Evolutionary conservation across 2,797 vertebrate genomes (phyloP).

Genomic region (Mus spretus): DNA sequence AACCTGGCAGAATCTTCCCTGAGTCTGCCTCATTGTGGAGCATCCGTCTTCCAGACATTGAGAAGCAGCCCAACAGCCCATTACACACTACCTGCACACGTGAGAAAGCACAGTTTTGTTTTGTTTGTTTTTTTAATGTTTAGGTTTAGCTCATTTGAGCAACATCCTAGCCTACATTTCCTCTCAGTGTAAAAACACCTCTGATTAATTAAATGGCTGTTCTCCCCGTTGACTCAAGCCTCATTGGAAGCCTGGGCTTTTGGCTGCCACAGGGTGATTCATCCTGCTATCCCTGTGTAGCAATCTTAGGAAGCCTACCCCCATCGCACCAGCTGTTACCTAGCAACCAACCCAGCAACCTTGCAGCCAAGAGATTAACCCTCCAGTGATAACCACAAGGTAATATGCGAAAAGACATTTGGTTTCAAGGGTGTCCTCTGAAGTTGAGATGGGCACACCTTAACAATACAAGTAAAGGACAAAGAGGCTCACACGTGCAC

Average conservation of each 20-base stretch:
- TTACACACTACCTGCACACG: background rate
- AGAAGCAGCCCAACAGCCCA: background rate
- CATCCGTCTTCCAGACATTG: too few relatives aligned
- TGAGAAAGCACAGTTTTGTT: background rate
- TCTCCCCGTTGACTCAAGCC: slow-evolving; percentile 62
- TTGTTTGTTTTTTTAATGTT: background rate
- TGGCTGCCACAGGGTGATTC: slow-evolving; percentile 72
- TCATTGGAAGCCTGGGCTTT: slow-evolving; percentile 59
- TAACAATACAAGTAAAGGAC: background rate
- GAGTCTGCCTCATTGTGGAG: fast-evolving
- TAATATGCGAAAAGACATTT: slow-evolving; percentile 75
- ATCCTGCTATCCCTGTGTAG: slow-evolving; percentile 76
- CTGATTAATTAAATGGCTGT: slow-evolving; percentile 67
- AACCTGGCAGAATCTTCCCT: background rate
- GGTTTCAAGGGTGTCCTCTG: slow-evolving; percentile 69
- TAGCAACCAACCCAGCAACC: slow-evolving; percentile 92
- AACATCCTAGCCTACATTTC: slow-evolving; percentile 65
- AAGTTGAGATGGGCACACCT: slow-evolving; percentile 41
- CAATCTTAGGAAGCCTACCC: slow-evolving; percentile 77
- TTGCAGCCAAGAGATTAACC: slow-evolving; percentile 82
- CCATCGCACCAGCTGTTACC: slow-evolving; percentile 85
- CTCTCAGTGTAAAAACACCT: slow-evolving; percentile 70
- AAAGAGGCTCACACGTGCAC: background rate
- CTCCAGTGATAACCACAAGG: slow-evolving; percentile 74
- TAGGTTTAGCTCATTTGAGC: background rate